Evolutionary conservation across 2,113 vertebrate species (phyloP).

Genomic region (Herpailurus yagouaroundi): DNA sequence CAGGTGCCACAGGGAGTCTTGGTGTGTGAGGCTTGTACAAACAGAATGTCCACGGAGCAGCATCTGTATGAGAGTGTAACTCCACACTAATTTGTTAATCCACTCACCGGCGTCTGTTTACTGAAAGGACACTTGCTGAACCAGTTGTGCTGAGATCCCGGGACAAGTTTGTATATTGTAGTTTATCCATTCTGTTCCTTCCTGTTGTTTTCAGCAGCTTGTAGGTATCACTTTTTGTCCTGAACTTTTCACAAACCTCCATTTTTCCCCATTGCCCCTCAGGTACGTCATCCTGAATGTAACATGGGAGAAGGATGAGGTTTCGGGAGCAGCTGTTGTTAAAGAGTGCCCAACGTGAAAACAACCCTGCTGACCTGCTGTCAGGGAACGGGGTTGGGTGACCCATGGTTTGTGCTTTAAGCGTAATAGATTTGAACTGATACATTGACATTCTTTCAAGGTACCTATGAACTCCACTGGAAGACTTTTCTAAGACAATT

Average conservation of each 20-base stretch:
- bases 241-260: neutral
- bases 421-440: neutral
- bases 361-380: neutral
- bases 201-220: slow-evolving; percentile 5
- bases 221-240: neutral
- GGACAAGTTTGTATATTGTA: neutral
- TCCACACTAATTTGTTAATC: slow-evolving; percentile 11
- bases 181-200: slow-evolving; percentile 2
- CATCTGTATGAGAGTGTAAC: neutral
- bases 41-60: neutral
- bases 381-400: neutral
- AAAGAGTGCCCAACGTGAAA: neutral
- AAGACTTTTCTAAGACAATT: slow-evolving; percentile 15
- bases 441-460: neutral
- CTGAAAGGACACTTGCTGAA: slow-evolving; percentile 61
- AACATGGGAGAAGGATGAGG: neutral
- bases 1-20: neutral
- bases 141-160: slow-evolving; percentile 36
- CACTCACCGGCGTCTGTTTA: slow-evolving; percentile 56
- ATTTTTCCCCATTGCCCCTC: neutral
- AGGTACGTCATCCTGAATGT: neutral
- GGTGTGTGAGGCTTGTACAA: neutral
- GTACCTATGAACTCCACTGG: neutral
- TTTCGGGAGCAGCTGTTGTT: neutral
- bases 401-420: neutral